Conservation (phyloP, 2,113 vertebrate genomes). For the Gopherus flavomarginatus region DNA sequence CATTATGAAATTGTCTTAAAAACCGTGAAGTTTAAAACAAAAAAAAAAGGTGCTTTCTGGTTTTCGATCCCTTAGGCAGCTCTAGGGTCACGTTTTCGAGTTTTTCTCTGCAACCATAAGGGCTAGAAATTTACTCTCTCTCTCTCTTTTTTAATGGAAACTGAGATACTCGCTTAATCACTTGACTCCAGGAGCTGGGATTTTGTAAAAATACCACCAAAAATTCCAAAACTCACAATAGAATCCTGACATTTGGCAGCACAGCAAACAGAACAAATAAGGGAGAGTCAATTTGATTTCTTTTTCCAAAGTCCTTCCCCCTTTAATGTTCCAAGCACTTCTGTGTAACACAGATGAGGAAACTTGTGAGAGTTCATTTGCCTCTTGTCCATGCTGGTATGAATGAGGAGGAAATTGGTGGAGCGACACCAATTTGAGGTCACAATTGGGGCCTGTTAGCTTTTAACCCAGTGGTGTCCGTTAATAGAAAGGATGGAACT, state of each 20-base stretch:
- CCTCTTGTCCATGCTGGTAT: background rate
- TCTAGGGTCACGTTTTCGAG: background rate
- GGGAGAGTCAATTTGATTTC: accelerated
- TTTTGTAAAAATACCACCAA: background rate
- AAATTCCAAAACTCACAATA: background rate
- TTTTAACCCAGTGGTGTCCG: background rate
- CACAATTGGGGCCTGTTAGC: too few relatives aligned
- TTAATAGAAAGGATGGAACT: background rate
- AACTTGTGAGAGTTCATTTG: accelerated
- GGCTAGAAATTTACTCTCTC: background rate
- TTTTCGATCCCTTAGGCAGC: background rate
- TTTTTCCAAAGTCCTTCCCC: background rate
- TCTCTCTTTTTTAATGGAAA: background rate
- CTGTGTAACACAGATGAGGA: background rate
- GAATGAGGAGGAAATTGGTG: accelerated
- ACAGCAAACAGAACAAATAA: background rate
- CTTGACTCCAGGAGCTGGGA: background rate
- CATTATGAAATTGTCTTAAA: background rate
- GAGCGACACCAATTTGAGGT: background rate
- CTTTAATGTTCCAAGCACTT: background rate
- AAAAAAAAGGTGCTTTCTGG: background rate
- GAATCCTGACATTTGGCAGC: background rate
- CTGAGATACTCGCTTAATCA: background rate
- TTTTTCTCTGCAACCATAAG: background rate
- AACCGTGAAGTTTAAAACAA: background rate